phyloP scores from a whole-genome alignment of 1,140 invertebrate species.

The Varroa destructor region DNA sequence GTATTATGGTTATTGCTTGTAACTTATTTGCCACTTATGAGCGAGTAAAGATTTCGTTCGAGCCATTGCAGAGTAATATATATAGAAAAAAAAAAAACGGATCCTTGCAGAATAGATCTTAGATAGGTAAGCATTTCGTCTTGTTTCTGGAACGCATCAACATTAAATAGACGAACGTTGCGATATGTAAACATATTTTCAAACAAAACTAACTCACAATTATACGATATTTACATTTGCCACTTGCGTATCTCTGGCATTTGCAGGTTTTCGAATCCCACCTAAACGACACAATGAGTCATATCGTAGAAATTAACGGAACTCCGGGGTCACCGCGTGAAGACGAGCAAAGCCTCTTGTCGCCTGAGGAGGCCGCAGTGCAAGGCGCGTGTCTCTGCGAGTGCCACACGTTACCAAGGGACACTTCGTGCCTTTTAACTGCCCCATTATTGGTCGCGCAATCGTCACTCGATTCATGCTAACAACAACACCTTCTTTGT shows the following conservation, averaged over 20 bases:
- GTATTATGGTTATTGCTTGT: too few species aligned
- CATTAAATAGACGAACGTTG: too few species aligned
- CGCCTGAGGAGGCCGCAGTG: neutral
- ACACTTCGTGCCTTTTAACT: constrained; percentile 27
- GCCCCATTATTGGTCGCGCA: constrained; percentile 13
- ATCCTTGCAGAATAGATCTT: too few species aligned
- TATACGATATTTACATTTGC: too few species aligned
- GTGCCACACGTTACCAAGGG: constrained; percentile 11
- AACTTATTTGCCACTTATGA: too few species aligned
- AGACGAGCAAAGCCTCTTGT: constrained; percentile 16
- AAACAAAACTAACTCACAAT: too few species aligned
- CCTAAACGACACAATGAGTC: constrained; percentile 17
- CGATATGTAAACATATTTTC: too few species aligned
- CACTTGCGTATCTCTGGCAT: neutral
- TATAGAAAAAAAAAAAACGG: too few species aligned
- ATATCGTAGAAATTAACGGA: constrained; percentile 18
- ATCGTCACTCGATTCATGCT: constrained; percentile 19
- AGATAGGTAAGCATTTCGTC: too few species aligned
- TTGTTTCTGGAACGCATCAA: too few species aligned
- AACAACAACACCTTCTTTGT: neutral
- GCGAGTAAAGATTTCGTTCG: too few species aligned
- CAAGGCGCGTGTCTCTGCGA: constrained; percentile 3
- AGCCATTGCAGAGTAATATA: too few species aligned
- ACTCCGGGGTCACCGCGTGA: constrained; percentile 8
- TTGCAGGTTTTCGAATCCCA: constrained; percentile 12